Percentiles rank a stretch among this genome's conserved stretches.
phyloP scores from a whole-genome alignment of 2,797 vertebrate genomes.

The Lagorchestes hirsutus region DNA sequence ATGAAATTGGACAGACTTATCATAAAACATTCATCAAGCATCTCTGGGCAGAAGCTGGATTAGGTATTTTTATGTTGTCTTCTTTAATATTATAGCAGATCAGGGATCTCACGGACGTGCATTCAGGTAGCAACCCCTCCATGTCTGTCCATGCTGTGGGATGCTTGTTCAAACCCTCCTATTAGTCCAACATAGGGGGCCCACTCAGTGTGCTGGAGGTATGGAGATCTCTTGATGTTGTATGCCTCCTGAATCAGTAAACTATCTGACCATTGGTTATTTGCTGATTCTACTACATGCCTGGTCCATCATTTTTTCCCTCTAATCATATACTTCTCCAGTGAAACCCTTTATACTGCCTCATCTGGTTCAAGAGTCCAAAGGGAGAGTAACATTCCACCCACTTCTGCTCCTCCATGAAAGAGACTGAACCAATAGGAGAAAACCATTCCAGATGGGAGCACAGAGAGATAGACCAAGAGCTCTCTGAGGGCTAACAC shows the following conservation, averaged over 20 bases:
- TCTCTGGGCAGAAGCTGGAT: neutral
- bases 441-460: neutral
- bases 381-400: neutral
- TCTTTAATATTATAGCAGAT: neutral
- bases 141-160: neutral
- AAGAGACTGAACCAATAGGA: neutral
- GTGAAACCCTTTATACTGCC: neutral
- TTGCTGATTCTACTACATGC: neutral
- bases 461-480: neutral
- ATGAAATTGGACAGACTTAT: neutral
- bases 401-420: neutral
- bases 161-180: neutral
- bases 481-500: neutral
- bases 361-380: neutral
- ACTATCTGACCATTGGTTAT: neutral
- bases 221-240: neutral
- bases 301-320: neutral
- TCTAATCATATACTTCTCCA: neutral
- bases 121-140: neutral
- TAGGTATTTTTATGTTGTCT: neutral
- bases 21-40: neutral
- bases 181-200: neutral
- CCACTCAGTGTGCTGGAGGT: neutral
- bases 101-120: neutral
- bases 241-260: neutral